Evolutionary conservation across 2,888 invertebrate genomes (phyloP).

Genomic region (Conchocele bisecta): DNA sequence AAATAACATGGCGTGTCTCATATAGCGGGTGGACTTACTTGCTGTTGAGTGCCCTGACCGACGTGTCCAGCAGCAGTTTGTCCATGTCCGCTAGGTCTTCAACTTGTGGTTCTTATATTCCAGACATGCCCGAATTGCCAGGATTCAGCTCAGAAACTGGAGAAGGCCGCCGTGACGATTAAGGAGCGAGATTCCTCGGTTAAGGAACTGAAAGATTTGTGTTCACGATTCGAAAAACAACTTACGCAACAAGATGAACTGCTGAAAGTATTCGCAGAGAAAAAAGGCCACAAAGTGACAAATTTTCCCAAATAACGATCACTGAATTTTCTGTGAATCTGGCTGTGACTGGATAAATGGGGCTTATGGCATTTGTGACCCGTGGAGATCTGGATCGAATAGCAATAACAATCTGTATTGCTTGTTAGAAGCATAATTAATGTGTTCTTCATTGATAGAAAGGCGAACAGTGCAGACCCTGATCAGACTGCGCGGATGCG

Average conservation of each 20-base stretch:
- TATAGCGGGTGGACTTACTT: no score
- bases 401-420: no score
- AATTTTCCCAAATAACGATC: conserved; percentile 56
- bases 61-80: not conserved
- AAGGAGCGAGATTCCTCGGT: conserved; percentile 72
- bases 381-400: no score
- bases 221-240: conserved; percentile 73
- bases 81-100: not conserved
- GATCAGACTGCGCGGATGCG: no score
- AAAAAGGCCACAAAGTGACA: conserved; percentile 67
- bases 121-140: conserved; percentile 76
- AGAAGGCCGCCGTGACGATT: conserved; percentile 62
- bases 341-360: no score
- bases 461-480: no score
- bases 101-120: conserved; percentile 21
- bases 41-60: not conserved
- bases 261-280: conserved; percentile 70
- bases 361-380: no score
- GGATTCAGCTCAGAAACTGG: conserved; percentile 63
- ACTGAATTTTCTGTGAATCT: no score
- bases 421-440: no score
- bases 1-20: no score
- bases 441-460: no score
- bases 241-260: conserved; percentile 74
- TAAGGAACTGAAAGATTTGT: conserved; percentile 69